Evolutionary conservation across 1,140 invertebrate genomes (phyloP), one percentile per base, ranked within the genome.

Genomic region (Drosophila tani): DNA sequence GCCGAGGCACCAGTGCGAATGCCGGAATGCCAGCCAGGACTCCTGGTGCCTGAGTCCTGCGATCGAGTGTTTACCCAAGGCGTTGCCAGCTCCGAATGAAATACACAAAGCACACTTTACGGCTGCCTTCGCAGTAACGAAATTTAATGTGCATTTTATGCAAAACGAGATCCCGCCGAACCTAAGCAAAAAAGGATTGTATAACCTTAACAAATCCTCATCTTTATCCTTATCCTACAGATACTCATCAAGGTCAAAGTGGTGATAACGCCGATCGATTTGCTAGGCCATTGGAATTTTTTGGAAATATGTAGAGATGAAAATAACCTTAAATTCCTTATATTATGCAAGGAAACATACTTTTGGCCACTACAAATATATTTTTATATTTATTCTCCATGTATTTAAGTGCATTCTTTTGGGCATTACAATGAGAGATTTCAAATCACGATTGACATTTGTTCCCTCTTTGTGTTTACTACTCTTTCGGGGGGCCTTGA

Each of bases 41-140:
- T 38, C 14, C 5, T 27, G 15, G 19, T 24, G 24, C 51, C 65
- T 19, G 62, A 63, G 73, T 77, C 46, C 68, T 75, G 75, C 80
- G 80, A 82, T 82, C 80, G 62, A 74, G 75, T 82, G 59, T 82
- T 86, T 82, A 58, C 82, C 50, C 55, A 81, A 75, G 79, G 69
- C 82, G 79, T 85, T 81, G 67, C 67, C 69, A 58, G 50, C 75
- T 59, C 17, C 46, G 60, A 81, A 77, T 81, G 75, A 62, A 58
- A 81, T 81, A 81, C 73, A 81, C 69, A 64, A 53, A 63, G 63
- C 78, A 73, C 65, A 80, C 76, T 79, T 80, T 80, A 65, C 27
- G 55, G 27, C 55, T 56, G 47, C 24, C 64, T 40, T 17, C n/a
- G 38, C 27, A 38, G 38, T 76, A 56, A 65, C 47, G 27, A 74